Base-by-base conservation (phyloP, 2,888 invertebrate genomes). In the Heliconius ismenius region DNA sequence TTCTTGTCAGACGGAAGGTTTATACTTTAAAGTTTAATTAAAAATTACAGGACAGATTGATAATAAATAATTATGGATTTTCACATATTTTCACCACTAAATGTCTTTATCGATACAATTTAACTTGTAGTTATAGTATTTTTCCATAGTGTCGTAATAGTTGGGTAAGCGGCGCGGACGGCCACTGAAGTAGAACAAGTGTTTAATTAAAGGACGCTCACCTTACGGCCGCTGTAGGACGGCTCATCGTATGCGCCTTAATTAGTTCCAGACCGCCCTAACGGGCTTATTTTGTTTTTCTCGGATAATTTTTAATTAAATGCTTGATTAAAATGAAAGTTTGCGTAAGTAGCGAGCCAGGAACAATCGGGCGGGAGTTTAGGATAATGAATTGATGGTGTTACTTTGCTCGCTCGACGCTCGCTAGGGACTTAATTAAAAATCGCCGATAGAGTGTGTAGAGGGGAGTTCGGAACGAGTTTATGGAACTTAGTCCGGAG, bases 321-420 rank as follows among this genome's bases (percentile, higher is more conserved):
- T 92, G 94, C 93, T 93, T 94, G 94, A 94, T 94, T 93, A 94
- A 94, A 94, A 94, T 94, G 92, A 94, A 93, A 94, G 93, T 94
- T 94, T 93, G 93, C 92, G 91, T 93, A 94, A 94, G 94, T 94
- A 93, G 91, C 93, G 92, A 91, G 90, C 93, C 92, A 90, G 91
- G 91, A 93, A 93, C 93, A 93, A 93, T 94, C 93, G 92, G 90
- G 91, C 89, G 89, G 86, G 93, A 94, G 94, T 93, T 94, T 93
- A 93, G 94, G 93, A 93, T 94, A 94, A 93, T 94, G 93, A 93
- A 94, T 94, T 94, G 93, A 93, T 94, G 93, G 93, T 93, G 94
- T 93, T 93, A 92, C 93, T 92, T 91, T 88, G 91, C 92, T 89
- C 91, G 92, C 91, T 91, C 90, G 90, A 86, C 90, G 89, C 89